These are phyloP conservation scores for Helarctos malayanus DNA, from an alignment of 2,797 vertebrate genomes.

Conservation along the genomic window DNA sequence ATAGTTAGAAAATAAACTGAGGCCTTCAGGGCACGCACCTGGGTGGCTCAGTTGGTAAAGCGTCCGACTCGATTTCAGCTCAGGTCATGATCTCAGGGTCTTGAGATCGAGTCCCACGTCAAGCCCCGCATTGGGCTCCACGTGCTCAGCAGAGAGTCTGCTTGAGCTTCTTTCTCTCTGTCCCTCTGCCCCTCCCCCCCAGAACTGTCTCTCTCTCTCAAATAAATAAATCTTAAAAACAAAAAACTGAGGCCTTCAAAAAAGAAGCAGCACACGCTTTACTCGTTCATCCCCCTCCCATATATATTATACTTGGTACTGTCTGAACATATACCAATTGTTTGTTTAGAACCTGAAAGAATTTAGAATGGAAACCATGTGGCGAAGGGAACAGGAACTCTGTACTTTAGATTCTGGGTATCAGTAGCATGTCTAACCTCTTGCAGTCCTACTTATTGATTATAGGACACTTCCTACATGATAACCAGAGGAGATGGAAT, in stretches of 20 bases:
- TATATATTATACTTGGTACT: not conserved
- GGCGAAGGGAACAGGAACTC: not conserved
- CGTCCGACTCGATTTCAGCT: not conserved
- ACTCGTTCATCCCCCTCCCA: not conserved
- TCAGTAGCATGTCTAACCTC: not conserved
- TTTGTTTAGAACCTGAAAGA: not conserved
- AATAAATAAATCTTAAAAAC: not conserved
- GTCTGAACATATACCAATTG: not conserved
- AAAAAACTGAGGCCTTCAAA: not conserved
- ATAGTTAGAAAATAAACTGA: not conserved
- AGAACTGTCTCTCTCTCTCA: not conserved
- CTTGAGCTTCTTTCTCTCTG: not conserved
- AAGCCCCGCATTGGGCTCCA: too few relatives aligned
- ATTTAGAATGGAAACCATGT: not conserved
- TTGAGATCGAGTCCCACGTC: too few relatives aligned
- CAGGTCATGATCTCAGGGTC: not conserved
- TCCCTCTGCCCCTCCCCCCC: not conserved
- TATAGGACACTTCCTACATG: not conserved
- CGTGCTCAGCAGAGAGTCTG: too few relatives aligned
- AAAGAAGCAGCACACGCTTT: not conserved
- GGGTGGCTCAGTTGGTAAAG: not conserved
- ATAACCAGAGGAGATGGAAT: not conserved
- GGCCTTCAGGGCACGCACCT: accelerated
- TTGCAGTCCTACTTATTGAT: not conserved
- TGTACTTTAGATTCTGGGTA: not conserved